A percentile compares a stretch with the other conserved stretches of the same genome.
Conservation (phyloP, 2,113 vertebrate genomes). For the Thunnus maccoyii region DNA sequence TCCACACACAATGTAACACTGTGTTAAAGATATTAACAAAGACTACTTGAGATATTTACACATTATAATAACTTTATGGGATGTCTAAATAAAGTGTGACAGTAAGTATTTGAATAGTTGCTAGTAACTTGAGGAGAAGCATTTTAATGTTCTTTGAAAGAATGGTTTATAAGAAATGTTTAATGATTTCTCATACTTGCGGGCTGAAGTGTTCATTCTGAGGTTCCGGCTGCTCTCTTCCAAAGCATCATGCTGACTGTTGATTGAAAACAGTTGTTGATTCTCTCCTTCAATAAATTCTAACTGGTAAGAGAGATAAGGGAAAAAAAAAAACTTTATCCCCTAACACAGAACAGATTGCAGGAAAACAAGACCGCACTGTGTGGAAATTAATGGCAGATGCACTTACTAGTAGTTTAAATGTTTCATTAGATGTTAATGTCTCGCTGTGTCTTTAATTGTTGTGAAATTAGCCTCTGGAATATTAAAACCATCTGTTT, state of each 20-base stretch:
- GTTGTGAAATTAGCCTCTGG: slow-evolving; percentile 98
- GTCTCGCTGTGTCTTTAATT: slow-evolving; percentile 98
- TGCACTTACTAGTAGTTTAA: slow-evolving; percentile 96
- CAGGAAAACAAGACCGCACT: slow-evolving; percentile 93
- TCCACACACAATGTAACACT: not conserved
- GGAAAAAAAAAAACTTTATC: slow-evolving; percentile 78
- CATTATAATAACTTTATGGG: not conserved
- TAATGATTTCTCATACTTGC: slow-evolving; percentile 38
- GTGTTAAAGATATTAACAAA: not conserved
- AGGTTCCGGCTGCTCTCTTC: slow-evolving; percentile 84
- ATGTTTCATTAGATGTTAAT: slow-evolving; percentile 99
- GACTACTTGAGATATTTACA: not conserved
- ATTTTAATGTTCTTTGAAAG: not conserved
- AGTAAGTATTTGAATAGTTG: not conserved
- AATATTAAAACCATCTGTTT: slow-evolving; percentile 99
- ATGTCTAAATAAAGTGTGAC: not conserved
- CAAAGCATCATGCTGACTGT: slow-evolving; percentile 90
- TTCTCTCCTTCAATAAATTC: slow-evolving; percentile 95
- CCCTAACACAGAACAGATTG: slow-evolving; percentile 96
- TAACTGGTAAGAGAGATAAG: slow-evolving; percentile 79
- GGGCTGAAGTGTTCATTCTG: slow-evolving; percentile 42
- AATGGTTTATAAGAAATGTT: slow-evolving; percentile 29
- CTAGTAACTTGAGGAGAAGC: not conserved
- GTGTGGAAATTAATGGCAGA: slow-evolving; percentile 97
- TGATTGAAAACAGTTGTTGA: slow-evolving; percentile 99